Base-by-base conservation (phyloP, 2,113 vertebrate species). In the Pollimyrus isidori region DNA sequence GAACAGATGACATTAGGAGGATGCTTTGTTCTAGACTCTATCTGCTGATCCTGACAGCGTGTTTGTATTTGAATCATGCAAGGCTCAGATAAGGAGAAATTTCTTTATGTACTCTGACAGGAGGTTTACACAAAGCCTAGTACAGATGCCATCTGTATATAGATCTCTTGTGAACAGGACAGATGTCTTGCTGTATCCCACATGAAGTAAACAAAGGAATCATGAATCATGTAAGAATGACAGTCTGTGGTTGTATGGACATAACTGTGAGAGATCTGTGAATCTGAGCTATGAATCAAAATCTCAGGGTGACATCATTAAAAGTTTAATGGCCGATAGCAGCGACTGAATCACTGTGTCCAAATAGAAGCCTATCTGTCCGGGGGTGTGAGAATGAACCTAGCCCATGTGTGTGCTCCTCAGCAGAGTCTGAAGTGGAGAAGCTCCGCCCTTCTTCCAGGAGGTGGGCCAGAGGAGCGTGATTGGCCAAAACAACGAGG, bases 181-280 rank as follows among this genome's bases (percentile, higher is more conserved):
- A 52, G 50, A 69, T 13, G 65, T 30, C 26, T 69, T 45, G 9
- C 49, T 3, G 73, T 21, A 48, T 15, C 62, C 50, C 46, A 52
- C 42, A 52, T 42, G 73, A 80, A 42, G 15, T 19, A 42, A 4
- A 91, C 89, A 90, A 35, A 89, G 2, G 30, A 87, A 87, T 42
- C 94, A 94, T 94, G 46, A 87, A 87, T 35, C 94, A 94, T 94
- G 92, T 92, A 94, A 48, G 46, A 26, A 86, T 94, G 93, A 90
- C 92, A 90, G 89, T 88, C 90, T 89, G 4, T 9, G 26, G 21
- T 13, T 39, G 50, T 53, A 7, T 52, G 11, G 49, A 53, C 23
- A 13, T 13, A 86, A 30, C n/a, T 11, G 42, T 23, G 23, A 49
- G 45, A 30, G 83, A 85, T 49, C 23, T 85, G 13, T 39, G 7